A percentile compares a stretch with the other conserved stretches of the same genome.
These are phyloP conservation scores for Poeciliopsis retropinna DNA, from an alignment of 2,113 vertebrate genomes.

Conservation along the genomic window DNA sequence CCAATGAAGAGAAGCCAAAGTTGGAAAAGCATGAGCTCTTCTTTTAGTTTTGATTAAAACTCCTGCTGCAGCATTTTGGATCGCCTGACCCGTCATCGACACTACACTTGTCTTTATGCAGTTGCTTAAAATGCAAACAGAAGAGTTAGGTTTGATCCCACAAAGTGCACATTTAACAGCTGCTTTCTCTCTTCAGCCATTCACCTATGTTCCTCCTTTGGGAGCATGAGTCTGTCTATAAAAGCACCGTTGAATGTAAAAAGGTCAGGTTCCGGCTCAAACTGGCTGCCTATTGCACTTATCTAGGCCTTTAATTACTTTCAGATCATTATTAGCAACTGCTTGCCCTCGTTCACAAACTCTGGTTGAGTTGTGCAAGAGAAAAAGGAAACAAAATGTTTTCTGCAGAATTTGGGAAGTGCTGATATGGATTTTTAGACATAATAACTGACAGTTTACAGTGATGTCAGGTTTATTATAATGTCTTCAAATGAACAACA, in stretches of 20 bases:
- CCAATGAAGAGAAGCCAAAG: not conserved
- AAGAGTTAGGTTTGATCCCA: not conserved
- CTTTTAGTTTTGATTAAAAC: not conserved
- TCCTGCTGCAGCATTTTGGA: not conserved
- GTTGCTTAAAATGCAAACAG: not conserved
- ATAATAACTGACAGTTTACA: not conserved
- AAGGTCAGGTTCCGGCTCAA: slow-evolving; percentile 13
- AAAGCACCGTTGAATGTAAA: slow-evolving; percentile 17
- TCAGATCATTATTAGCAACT: slow-evolving; percentile 15
- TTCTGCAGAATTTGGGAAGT: not conserved
- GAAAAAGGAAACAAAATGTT: slow-evolving; percentile 1
- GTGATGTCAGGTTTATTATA: not conserved
- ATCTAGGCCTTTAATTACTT: slow-evolving; percentile 7
- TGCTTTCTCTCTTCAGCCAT: slow-evolving; percentile 17
- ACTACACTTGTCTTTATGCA: slow-evolving; percentile 10
- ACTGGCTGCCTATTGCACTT: not conserved
- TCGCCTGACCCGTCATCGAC: not conserved
- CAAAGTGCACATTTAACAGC: not conserved
- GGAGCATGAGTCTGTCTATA: not conserved
- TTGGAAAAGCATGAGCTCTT: not conserved
- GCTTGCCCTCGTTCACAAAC: slow-evolving; percentile 4
- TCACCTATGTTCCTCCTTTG: not conserved
- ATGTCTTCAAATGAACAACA: not conserved
- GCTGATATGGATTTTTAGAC: not conserved
- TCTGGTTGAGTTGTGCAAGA: not conserved